Conservation (phyloP, 2,797 vertebrate species). For the Oceanodroma leucorhoa region DNA sequence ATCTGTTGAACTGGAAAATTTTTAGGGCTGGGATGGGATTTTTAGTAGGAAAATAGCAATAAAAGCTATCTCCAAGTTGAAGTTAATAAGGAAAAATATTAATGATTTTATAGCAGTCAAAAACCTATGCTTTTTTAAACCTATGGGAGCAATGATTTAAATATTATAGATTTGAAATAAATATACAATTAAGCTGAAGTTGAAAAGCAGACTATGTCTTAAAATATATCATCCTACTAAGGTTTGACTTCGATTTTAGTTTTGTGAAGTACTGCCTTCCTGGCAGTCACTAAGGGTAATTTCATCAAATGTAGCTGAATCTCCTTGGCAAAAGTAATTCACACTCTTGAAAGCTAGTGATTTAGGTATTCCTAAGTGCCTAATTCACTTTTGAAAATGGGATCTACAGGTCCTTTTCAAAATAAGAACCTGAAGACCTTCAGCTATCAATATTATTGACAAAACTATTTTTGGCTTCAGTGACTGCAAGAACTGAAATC, state of each 20-base stretch:
- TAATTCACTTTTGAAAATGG: not conserved
- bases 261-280: not conserved
- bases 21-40: not conserved
- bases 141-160: not conserved
- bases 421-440: not conserved
- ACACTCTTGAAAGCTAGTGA: not conserved
- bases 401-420: not conserved
- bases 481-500: not conserved
- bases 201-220: not conserved
- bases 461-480: not conserved
- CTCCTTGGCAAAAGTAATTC: not conserved
- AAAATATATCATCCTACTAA: not conserved
- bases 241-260: not conserved
- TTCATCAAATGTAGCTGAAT: not conserved
- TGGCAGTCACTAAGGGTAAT: not conserved
- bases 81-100: not conserved
- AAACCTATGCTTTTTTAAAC: not conserved
- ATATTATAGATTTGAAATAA: not conserved
- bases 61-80: not conserved
- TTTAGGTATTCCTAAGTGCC: not conserved
- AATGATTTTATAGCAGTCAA: not conserved
- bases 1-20: not conserved
- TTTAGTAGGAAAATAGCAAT: not conserved
- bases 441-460: not conserved
- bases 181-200: not conserved